Conservation (phyloP, 2,113 vertebrate species). For the Aythya baeri region DNA sequence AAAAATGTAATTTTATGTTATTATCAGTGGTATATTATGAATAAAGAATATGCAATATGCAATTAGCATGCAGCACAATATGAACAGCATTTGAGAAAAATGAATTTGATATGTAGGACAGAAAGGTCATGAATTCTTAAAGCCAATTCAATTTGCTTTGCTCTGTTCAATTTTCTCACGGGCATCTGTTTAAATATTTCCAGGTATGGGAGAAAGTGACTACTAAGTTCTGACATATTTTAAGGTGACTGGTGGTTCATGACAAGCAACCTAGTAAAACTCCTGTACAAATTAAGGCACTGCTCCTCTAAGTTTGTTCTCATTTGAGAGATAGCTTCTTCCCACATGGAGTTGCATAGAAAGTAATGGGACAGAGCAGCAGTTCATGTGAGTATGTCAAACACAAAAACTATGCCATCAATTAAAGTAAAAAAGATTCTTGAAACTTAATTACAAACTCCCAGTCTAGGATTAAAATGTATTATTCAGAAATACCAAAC, state of each 20-base stretch:
- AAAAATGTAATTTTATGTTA: conserved; percentile 72
- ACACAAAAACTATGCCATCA: background rate
- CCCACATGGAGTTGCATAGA: background rate
- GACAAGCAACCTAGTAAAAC: background rate
- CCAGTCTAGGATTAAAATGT: background rate
- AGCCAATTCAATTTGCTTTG: conserved; percentile 43
- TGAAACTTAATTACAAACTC: background rate
- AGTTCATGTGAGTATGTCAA: background rate
- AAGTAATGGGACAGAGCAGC: background rate
- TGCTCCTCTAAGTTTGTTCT: background rate
- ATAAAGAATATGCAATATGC: conserved; percentile 56
- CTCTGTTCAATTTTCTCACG: background rate
- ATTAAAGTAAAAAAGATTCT: background rate
- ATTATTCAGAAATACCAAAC: background rate
- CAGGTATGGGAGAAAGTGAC: background rate
- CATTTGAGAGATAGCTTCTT: background rate
- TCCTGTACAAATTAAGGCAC: background rate
- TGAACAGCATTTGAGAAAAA: conserved; percentile 55
- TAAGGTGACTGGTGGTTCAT: background rate
- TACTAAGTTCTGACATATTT: background rate
- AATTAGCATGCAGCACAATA: conserved; percentile 70
- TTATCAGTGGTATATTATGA: conserved; percentile 63
- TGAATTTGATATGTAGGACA: conserved; percentile 57
- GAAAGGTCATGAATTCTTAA: conserved; percentile 59
- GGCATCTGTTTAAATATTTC: conserved; percentile 12